Percentiles rank a stretch among this genome's conserved stretches.
These are phyloP conservation scores for Cephalotes varians DNA, from an alignment of 2,888 invertebrate species.

Conservation along the genomic window DNA sequence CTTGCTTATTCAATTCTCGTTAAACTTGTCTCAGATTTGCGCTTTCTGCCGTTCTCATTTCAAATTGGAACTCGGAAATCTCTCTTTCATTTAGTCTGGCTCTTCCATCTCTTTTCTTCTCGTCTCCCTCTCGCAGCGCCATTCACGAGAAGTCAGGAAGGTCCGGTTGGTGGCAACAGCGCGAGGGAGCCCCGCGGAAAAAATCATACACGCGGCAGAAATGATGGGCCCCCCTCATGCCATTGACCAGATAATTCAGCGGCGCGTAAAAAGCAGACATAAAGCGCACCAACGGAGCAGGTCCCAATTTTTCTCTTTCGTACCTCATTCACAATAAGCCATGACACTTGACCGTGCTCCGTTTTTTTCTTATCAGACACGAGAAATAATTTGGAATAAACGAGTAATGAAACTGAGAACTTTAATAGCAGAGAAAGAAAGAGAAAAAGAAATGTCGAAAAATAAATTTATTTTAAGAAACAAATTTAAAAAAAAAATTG, in stretches of 20 bases:
- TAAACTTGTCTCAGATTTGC: not conserved
- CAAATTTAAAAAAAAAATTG: not conserved
- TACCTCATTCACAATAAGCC: constrained; percentile 24
- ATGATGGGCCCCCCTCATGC: constrained; percentile 68
- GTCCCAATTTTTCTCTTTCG: constrained; percentile 42
- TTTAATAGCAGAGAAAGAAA: not conserved
- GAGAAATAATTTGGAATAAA: not conserved
- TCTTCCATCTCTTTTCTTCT: constrained; percentile 7
- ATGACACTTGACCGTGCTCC: not conserved
- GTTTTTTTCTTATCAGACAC: not conserved
- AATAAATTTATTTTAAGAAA: not conserved
- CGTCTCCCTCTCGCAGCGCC: not conserved
- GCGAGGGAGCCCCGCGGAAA: constrained; percentile 2
- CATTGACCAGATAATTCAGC: constrained; percentile 83
- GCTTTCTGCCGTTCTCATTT: not conserved
- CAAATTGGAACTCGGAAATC: constrained; percentile 10
- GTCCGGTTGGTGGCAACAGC: not conserved
- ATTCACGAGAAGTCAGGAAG: constrained; percentile 25
- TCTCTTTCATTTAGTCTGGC: constrained; percentile 31
- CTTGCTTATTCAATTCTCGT: not conserved
- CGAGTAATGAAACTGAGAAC: not conserved
- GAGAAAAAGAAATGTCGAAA: not conserved
- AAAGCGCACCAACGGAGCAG: constrained; percentile 51
- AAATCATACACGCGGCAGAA: constrained; percentile 60
- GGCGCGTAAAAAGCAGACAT: constrained; percentile 78